These are phyloP conservation scores for Andinoacara biseriatus DNA, from an alignment of 2,113 vertebrate genomes.

Conservation along the genomic window DNA sequence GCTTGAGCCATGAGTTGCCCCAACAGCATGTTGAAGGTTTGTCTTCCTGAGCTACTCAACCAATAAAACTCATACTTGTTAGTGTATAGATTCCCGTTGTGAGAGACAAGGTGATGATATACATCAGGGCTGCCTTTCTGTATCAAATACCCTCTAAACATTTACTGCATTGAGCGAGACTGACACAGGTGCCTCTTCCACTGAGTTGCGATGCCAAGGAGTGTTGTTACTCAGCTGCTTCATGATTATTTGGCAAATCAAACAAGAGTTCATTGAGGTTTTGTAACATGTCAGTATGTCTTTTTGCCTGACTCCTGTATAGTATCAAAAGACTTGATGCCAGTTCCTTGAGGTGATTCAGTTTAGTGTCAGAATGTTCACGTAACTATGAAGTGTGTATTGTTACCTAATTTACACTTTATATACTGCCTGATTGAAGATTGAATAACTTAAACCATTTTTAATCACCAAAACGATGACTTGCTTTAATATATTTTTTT, in stretches of 20 bases:
- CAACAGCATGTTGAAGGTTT: not conserved
- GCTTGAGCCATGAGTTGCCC: not conserved
- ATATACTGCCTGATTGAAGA: not conserved
- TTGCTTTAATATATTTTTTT: not conserved
- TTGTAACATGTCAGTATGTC: not conserved
- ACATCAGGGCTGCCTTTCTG: not conserved
- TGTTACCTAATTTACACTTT: not conserved
- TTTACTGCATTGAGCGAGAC: conserved; percentile 23
- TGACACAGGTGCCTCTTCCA: conserved; percentile 26
- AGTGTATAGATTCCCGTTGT: not conserved
- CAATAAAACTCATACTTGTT: not conserved
- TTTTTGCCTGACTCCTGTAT: not conserved
- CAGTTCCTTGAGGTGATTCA: not conserved
- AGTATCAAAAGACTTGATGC: not conserved
- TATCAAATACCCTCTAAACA: conserved; percentile 11
- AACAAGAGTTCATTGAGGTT: conserved; percentile 13
- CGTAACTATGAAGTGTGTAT: conserved; percentile 42
- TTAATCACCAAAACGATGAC: not conserved
- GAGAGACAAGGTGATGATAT: conserved; percentile 6
- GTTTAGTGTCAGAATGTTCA: not conserved
- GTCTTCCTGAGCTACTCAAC: not conserved
- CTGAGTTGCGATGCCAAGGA: conserved; percentile 11
- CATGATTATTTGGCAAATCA: conserved; percentile 39
- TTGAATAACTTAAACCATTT: not conserved
- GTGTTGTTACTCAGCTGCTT: conserved; percentile 7